These are phyloP conservation scores for Otus sunia DNA, from an alignment of 2,113 vertebrate species.

Conservation along the genomic window DNA sequence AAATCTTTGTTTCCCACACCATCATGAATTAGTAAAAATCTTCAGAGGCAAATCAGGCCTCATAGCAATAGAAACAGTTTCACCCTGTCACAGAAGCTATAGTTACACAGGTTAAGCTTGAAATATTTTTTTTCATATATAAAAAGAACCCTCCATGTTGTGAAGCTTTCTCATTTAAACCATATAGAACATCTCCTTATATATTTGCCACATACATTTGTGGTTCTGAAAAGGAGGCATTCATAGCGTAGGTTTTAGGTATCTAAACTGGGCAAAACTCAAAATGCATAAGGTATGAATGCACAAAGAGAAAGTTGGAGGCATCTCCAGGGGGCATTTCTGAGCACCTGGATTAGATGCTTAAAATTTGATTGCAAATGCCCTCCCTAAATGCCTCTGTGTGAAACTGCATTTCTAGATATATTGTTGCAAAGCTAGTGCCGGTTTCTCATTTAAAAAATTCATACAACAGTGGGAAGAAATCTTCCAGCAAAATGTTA, in stretches of 20 bases:
- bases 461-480: not conserved
- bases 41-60: not conserved
- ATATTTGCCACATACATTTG: not conserved
- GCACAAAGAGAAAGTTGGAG: not conserved
- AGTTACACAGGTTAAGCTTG: not conserved
- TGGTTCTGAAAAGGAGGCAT: not conserved
- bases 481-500: not conserved
- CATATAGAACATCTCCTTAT: not conserved
- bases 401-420: not conserved
- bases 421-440: not conserved
- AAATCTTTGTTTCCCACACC: not conserved
- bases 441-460: not conserved
- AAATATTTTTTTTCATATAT: not conserved
- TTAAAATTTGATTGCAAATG: not conserved
- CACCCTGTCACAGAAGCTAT: not conserved
- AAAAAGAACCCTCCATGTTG: not conserved
- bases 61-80: not conserved
- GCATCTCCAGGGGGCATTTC: not conserved
- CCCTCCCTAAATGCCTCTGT: not conserved
- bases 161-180: not conserved
- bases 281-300: not conserved
- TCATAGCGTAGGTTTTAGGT: not conserved
- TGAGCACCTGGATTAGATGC: not conserved
- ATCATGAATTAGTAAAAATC: not conserved
- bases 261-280: not conserved